Percentiles rank a stretch among this genome's conserved stretches.
Conservation (phyloP, 2,113 vertebrate species). For the Gadus chalcogrammus region DNA sequence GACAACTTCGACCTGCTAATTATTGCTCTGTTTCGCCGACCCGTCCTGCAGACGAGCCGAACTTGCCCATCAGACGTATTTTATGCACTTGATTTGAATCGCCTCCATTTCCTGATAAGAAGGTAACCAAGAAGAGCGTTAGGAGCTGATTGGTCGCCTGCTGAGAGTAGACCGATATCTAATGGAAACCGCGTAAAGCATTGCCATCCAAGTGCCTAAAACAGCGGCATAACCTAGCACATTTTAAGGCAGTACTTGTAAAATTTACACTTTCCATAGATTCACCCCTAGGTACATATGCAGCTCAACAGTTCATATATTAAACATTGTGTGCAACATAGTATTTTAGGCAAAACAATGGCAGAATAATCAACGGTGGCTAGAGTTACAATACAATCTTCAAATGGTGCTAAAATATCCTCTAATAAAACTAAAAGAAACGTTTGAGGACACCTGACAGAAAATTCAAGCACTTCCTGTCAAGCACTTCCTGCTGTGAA, state of each 20-base stretch:
- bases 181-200: slow-evolving; percentile 42
- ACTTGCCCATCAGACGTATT: slow-evolving; percentile 39
- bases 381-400: slow-evolving; percentile 53
- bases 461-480: slow-evolving; percentile 4
- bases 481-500: slow-evolving; percentile 40
- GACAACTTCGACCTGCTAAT: slow-evolving; percentile 64
- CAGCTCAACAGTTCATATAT: slow-evolving; percentile 32
- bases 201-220: slow-evolving; percentile 53
- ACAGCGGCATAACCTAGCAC: slow-evolving; percentile 48
- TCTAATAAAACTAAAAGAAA: slow-evolving; percentile 23
- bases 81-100: slow-evolving; percentile 31
- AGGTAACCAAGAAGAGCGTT: slow-evolving; percentile 28
- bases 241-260: slow-evolving; percentile 69
- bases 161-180: slow-evolving; percentile 27
- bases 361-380: slow-evolving; percentile 48
- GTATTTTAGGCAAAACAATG: slow-evolving; percentile 56
- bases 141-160: slow-evolving; percentile 2
- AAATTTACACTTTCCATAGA: slow-evolving; percentile 29
- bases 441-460: slow-evolving; percentile 1
- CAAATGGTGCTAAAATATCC: slow-evolving; percentile 47
- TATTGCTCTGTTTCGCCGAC: slow-evolving; percentile 76
- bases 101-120: slow-evolving; percentile 42
- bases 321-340: slow-evolving; percentile 48
- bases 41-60: slow-evolving; percentile 31
- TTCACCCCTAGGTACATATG: slow-evolving; percentile 36